These are phyloP conservation scores for Pelvicachromis taeniatus DNA, from an alignment of 2,113 vertebrate species.

Conservation along the genomic window DNA sequence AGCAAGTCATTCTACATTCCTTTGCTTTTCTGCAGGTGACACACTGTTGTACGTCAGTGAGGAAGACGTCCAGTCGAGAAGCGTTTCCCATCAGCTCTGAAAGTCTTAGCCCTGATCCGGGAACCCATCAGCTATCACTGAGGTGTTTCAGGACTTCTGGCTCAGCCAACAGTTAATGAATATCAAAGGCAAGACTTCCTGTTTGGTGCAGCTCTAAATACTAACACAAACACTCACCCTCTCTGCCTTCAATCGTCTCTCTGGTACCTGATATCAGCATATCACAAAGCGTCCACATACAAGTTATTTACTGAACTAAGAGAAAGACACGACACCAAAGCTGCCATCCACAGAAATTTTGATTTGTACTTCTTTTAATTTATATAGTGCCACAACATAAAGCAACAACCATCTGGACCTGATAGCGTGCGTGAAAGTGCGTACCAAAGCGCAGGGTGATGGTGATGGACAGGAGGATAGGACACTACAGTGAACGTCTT, in stretches of 20 bases:
- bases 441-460: background rate
- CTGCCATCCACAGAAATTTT: constrained; percentile 22
- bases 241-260: rapidly evolving
- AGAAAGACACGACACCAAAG: background rate
- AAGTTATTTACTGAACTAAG: background rate
- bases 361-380: constrained; percentile 29
- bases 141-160: background rate
- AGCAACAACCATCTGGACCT: constrained; percentile 7
- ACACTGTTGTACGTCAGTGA: background rate
- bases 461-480: background rate
- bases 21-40: background rate
- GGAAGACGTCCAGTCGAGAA: background rate
- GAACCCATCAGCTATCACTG: background rate
- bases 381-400: constrained; percentile 27
- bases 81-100: rapidly evolving
- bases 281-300: background rate
- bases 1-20: background rate
- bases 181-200: background rate
- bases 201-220: background rate
- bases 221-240: background rate
- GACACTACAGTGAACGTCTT: background rate
- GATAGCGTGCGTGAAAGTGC: constrained; percentile 4
- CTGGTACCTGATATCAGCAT: background rate
- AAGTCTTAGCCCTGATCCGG: background rate
- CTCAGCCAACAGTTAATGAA: rapidly evolving